Evolutionary conservation across 2,113 vertebrate genomes (phyloP), one percentile per base, ranked within the genome.

Genomic region (Australoheros scitulus): DNA sequence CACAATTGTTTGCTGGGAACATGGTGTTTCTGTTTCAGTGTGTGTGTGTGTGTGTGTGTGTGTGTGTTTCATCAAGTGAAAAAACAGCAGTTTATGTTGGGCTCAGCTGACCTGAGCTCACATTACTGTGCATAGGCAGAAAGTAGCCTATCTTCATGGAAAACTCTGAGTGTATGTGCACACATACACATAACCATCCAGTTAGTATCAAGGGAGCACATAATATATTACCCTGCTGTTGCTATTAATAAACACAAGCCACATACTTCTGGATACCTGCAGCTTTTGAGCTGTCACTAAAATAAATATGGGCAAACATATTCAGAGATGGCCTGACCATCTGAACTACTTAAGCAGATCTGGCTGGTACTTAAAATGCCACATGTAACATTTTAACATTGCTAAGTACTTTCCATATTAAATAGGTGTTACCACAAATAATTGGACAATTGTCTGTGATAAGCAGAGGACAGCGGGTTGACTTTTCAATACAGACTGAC

Each of bases 221-320:
- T 77, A 57, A 74, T 76, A 22, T 47, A 84, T 84, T 38, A 78
- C 64, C 22, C 29, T 57, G 77, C 17, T 77, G 80, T 74, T 83
- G 80, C 80, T 86, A 83, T 78, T 83, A 83, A 88, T 76, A 87
- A 87, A 79, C 43, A 75, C 59, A 68, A 79, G 64, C 52, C 50
- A 60, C 10, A 72, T 61, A 56, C 1, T 50, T 58, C 32, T 79
- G 85, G 65, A 68, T 78, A 79, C 79, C 58, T 85, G 76, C 65
- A 80, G 79, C 1, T n/a, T 84, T 79, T 41, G 34, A 22, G 10
- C 60, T 70, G 80, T 86, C 83, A 77, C 57, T 70, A 6, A 60
- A 80, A 78, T 58, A 61, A 82, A 81, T 76, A 32, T 61, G n/a
- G 43, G 59, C 24, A 83, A 83, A 78, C 26, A 56, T 32, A 70